These are phyloP conservation scores for Marasmarcha lunaedactyla DNA, from an alignment of 2,888 invertebrate genomes.

Conservation along the genomic window DNA sequence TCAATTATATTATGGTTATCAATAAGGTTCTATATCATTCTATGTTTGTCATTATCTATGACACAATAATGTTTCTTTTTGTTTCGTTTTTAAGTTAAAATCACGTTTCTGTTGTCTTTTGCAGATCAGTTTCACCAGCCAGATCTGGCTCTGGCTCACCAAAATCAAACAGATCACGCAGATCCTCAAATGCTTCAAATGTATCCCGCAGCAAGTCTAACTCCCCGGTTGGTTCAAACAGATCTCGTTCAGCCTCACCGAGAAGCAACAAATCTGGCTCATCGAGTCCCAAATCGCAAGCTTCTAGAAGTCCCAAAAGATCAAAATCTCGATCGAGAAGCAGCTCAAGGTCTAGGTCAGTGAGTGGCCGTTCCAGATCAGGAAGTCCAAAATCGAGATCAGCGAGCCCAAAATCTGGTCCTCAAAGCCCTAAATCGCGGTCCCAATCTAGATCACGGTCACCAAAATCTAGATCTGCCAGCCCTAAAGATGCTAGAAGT, in stretches of 20 bases:
- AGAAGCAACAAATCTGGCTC: conserved; percentile 59
- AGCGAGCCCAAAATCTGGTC: conserved; percentile 30
- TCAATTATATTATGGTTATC: too few species aligned
- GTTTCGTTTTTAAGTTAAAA: too few species aligned
- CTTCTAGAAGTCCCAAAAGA: conserved; percentile 47
- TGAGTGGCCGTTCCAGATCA: conserved; percentile 37
- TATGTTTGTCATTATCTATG: too few species aligned
- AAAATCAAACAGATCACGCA: conserved; percentile 41
- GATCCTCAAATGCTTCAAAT: conserved; percentile 33
- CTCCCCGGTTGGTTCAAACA: conserved; percentile 44
- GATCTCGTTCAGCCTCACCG: conserved; percentile 41
- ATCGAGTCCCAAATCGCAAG: conserved; percentile 50
- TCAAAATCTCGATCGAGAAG: conserved; percentile 28
- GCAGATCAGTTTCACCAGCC: conserved; percentile 49
- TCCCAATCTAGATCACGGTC: conserved; percentile 34
- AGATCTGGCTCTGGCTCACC: conserved; percentile 57
- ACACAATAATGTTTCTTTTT: too few species aligned
- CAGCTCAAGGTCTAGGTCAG: conserved; percentile 28
- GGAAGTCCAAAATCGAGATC: conserved; percentile 32
- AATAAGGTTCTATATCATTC: too few species aligned
- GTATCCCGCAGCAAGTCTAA: conserved; percentile 50
- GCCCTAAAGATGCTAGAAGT: conserved; percentile 38
- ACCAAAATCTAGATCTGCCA: conserved; percentile 39
- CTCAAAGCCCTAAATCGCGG: conserved; percentile 29
- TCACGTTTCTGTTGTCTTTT: too few species aligned